Conservation (phyloP, 2,888 invertebrate genomes). For the Netelia inedita region DNA sequence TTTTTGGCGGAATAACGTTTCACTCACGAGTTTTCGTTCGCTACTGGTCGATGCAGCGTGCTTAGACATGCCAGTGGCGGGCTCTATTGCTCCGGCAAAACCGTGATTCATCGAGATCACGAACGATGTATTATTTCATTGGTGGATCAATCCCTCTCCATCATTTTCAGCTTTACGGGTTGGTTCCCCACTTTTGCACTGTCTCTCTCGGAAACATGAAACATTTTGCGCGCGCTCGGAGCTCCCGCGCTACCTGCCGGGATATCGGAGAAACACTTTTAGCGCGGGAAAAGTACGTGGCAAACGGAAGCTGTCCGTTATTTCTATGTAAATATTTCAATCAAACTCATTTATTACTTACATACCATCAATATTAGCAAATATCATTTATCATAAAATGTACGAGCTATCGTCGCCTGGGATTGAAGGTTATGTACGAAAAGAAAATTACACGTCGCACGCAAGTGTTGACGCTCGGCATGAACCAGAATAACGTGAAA, state of each 20-base stretch:
- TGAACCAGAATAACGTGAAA: not conserved
- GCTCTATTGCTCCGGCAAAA: conserved; percentile 22
- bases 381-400: not conserved
- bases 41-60: conserved; percentile 52
- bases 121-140: conserved; percentile 11
- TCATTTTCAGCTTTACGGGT: conserved; percentile 36
- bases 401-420: too few species aligned
- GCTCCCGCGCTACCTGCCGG: conserved; percentile 26
- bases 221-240: conserved; percentile 61
- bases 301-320: not conserved
- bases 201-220: conserved; percentile 38
- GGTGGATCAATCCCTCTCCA: conserved; percentile 6
- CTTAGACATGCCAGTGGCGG: conserved; percentile 60
- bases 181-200: conserved; percentile 65
- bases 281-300: conserved; percentile 53
- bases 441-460: too few species aligned
- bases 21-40: conserved; percentile 50
- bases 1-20: conserved; percentile 79
- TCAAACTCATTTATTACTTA: conserved; percentile 2
- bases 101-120: conserved; percentile 36
- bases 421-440: too few species aligned
- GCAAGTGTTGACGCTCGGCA: not conserved
- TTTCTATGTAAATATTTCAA: not conserved
- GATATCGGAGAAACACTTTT: conserved; percentile 25
- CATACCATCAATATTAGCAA: not conserved